Percentiles rank a stretch among this genome's conserved stretches.
Conservation (phyloP, 2,888 invertebrate genomes). For the Polia nebulosa region DNA sequence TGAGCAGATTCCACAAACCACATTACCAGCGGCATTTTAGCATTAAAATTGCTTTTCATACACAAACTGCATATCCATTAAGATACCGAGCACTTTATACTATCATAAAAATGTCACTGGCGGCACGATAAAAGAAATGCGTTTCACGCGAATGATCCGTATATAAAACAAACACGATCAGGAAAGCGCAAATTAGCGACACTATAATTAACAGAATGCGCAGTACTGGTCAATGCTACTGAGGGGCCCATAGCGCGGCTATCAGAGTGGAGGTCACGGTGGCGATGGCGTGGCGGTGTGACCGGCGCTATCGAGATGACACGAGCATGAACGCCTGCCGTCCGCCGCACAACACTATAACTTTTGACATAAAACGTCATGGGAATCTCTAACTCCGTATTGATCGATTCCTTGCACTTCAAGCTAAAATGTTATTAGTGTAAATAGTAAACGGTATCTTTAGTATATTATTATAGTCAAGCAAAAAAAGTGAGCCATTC, state of each 20-base stretch:
- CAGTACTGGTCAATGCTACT: neutral
- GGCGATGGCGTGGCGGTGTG: conserved; percentile 3
- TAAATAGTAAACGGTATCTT: conserved; percentile 33
- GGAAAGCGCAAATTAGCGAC: conserved; percentile 47
- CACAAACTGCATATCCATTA: conserved; percentile 51
- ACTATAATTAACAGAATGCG: conserved; percentile 36
- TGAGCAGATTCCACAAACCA: conserved; percentile 26
- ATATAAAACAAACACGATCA: conserved; percentile 46
- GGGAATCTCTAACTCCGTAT: conserved; percentile 1
- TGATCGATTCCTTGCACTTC: conserved; percentile 18
- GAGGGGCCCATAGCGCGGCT: neutral
- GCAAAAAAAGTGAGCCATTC: conserved; percentile 28
- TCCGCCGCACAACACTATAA: neutral
- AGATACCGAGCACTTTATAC: conserved; percentile 46
- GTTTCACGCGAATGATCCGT: conserved; percentile 32
- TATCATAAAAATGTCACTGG: conserved; percentile 45
- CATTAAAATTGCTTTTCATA: conserved; percentile 34
- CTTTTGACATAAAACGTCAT: conserved; percentile 12
- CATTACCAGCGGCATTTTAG: conserved; percentile 31
- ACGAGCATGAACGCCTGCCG: conserved; percentile 32
- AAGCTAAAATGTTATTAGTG: conserved; percentile 9
- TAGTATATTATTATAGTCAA: conserved; percentile 31
- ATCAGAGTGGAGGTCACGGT: conserved; percentile 38
- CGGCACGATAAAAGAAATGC: conserved; percentile 40
- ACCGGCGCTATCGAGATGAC: conserved; percentile 33